Percentiles rank a stretch among this genome's conserved stretches.
Evolutionary conservation across 2,888 invertebrate species (phyloP).

Genomic region (Taenaris catops): DNA sequence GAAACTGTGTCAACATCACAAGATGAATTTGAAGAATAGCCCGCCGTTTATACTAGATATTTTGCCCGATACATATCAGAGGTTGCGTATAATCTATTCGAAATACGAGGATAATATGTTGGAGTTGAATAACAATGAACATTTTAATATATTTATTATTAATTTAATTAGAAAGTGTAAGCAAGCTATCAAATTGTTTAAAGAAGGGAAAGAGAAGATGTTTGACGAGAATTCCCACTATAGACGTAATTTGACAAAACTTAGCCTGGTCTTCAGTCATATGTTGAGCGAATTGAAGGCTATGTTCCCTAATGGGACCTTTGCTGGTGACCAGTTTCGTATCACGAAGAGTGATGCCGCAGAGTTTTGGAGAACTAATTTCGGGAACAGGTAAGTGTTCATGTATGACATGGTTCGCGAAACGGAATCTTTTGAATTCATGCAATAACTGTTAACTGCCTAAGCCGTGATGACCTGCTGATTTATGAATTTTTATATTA

Average conservation of each 20-base stretch:
- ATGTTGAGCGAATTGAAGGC: constrained; percentile 99
- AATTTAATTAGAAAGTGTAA: constrained; percentile 99
- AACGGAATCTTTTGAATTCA: too few species aligned
- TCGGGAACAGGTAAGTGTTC: constrained; percentile 98
- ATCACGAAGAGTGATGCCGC: constrained; percentile 99
- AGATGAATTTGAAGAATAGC: constrained; percentile 99
- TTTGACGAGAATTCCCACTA: constrained; percentile 96
- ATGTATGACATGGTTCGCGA: too few species aligned
- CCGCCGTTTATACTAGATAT: constrained; percentile 99
- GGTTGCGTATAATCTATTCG: constrained; percentile 95
- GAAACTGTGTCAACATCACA: constrained; percentile 98
- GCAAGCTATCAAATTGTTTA: constrained; percentile 98
- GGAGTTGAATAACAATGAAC: constrained; percentile 95
- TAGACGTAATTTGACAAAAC: constrained; percentile 96
- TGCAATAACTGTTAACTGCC: too few species aligned
- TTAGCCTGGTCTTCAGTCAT: constrained; percentile 99
- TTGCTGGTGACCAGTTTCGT: constrained; percentile 98
- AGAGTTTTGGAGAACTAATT: constrained; percentile 98
- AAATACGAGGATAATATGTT: constrained; percentile 98
- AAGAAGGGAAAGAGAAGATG: constrained; percentile 99
- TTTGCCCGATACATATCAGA: constrained; percentile 98
- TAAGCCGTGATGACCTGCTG: too few species aligned
- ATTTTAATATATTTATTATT: constrained; percentile 98
- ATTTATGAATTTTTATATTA: too few species aligned
- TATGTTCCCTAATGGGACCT: constrained; percentile 97